Conservation (phyloP, 2,888 invertebrate species). For the Caenorhabditis imperialis region DNA sequence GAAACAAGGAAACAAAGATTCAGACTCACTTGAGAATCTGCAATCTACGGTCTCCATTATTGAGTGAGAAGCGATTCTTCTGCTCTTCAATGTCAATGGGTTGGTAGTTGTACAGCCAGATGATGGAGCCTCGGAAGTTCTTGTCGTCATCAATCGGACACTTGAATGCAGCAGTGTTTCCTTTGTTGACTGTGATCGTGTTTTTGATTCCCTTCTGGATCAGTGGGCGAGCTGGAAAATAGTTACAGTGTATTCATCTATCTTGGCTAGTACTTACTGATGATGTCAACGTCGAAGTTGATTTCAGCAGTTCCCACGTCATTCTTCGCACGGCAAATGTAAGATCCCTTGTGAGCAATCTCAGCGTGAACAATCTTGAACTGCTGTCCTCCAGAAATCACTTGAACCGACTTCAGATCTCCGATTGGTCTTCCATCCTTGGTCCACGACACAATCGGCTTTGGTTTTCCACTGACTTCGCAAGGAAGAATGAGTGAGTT, state of each 20-base stretch:
- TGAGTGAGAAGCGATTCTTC: constrained; percentile 18
- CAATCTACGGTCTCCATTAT: constrained; percentile 55
- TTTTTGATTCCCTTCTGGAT: constrained; percentile 74
- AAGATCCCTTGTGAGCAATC: constrained; percentile 60
- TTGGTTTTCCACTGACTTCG: constrained; percentile 80
- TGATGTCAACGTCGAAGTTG: constrained; percentile 81
- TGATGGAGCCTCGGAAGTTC: constrained; percentile 70
- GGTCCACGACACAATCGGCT: constrained; percentile 80
- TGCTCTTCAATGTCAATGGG: constrained; percentile 33
- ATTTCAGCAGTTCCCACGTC: constrained; percentile 74
- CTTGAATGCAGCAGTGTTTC: constrained; percentile 79
- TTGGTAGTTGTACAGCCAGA: constrained; percentile 65
- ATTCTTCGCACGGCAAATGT: constrained; percentile 70
- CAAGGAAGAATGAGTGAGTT: constrained; percentile 79
- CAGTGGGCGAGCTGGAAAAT: constrained; percentile 81
- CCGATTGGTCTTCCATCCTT: constrained; percentile 63
- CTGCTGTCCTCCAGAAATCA: constrained; percentile 73
- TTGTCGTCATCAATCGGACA: constrained; percentile 77
- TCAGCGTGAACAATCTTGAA: constrained; percentile 74
- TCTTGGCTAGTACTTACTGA: constrained; percentile 76
- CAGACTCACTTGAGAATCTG: constrained; percentile 55
- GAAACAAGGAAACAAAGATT: no score
- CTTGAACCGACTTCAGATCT: constrained; percentile 63
- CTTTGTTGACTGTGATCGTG: constrained; percentile 78
- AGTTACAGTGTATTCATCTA: neutral